Conservation (phyloP, 2,113 vertebrate genomes). For the Isurus oxyrinchus region DNA sequence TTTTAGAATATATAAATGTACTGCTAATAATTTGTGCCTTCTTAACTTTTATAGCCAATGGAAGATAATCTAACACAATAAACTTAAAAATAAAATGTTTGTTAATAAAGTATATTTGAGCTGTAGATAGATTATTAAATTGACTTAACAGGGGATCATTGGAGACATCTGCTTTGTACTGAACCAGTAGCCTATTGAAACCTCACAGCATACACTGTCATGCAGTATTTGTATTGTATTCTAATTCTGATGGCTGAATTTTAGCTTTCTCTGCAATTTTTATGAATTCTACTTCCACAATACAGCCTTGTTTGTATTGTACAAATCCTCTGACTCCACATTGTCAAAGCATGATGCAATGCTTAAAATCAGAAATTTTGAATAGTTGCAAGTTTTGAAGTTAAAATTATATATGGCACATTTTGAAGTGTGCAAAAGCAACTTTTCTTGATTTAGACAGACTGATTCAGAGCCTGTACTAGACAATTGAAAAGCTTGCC, state of each 20-base stretch:
- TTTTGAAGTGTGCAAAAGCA: not conserved
- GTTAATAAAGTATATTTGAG: not conserved
- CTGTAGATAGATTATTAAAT: not conserved
- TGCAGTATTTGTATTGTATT: not conserved
- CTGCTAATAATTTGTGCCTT: not conserved
- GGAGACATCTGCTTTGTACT: not conserved
- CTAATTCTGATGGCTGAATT: not conserved
- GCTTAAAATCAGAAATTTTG: not conserved
- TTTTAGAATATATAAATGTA: not conserved
- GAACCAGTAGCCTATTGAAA: not conserved
- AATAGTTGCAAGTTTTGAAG: not conserved
- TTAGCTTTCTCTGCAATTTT: not conserved
- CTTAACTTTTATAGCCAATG: not conserved
- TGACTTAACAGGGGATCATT: not conserved
- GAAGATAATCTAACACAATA: not conserved
- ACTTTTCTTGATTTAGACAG: not conserved
- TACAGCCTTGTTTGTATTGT: not conserved
- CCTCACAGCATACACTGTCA: not conserved
- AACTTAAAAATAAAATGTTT: not conserved
- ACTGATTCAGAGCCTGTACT: not conserved
- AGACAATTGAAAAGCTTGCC: not conserved
- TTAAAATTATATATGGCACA: not conserved
- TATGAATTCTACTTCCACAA: not conserved
- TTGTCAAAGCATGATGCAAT: not conserved
- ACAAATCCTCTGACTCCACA: not conserved